phyloP scores from a whole-genome alignment of 2,797 vertebrate genomes.

The Anguilla anguilla region DNA sequence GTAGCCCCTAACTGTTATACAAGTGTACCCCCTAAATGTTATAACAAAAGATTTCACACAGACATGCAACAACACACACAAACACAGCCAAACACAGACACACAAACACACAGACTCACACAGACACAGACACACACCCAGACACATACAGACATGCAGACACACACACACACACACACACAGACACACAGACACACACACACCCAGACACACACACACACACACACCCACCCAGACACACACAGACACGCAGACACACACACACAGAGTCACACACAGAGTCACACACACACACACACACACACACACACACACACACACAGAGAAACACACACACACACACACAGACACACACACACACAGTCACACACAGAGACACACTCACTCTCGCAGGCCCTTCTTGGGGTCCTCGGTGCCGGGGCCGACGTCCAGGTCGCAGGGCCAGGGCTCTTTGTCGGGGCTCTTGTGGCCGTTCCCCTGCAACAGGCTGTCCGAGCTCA shows the following conservation, averaged over 20 bases:
- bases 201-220: too few relatives aligned
- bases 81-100: too few relatives aligned
- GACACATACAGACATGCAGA: too few relatives aligned
- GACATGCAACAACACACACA: too few relatives aligned
- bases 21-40: neutral
- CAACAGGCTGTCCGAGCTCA: constrained; percentile 83
- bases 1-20: neutral
- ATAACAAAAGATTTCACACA: neutral
- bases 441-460: constrained; percentile 74
- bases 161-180: constrained; percentile 61
- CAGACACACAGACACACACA: too few relatives aligned
- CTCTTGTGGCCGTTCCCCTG: constrained; percentile 72
- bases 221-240: too few relatives aligned
- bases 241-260: neutral
- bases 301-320: too few relatives aligned
- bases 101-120: neutral
- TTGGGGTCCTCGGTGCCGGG: constrained; percentile 59
- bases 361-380: too few relatives aligned
- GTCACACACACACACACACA: too few relatives aligned
- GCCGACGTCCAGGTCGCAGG: constrained; percentile 66
- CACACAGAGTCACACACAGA: too few relatives aligned
- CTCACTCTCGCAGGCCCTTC: constrained; percentile 76
- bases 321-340: too few relatives aligned
- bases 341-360: neutral
- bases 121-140: neutral